These are phyloP conservation scores for Mechanitis messenoides DNA, from an alignment of 2,888 invertebrate genomes.

Conservation along the genomic window DNA sequence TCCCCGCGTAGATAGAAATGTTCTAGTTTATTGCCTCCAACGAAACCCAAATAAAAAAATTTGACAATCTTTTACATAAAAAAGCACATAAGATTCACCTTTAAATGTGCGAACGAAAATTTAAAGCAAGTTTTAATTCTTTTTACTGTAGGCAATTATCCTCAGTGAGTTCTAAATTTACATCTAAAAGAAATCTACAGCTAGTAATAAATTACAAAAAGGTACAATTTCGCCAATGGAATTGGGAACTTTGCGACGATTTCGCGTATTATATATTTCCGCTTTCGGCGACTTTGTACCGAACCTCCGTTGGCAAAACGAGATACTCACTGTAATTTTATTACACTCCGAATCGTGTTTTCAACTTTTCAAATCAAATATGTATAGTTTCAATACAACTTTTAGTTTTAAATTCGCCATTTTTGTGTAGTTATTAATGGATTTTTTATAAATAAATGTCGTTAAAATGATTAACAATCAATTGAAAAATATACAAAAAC, in stretches of 20 bases:
- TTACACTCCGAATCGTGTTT: conserved; percentile 16
- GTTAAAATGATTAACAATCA: too few species aligned
- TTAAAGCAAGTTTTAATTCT: conserved; percentile 9
- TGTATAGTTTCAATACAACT: conserved; percentile 12
- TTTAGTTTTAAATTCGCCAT: conserved; percentile 5
- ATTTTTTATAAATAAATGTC: too few species aligned
- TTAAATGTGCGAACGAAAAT: conserved; percentile 3
- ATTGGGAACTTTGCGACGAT: conserved; percentile 29
- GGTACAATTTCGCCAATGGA: conserved; percentile 27
- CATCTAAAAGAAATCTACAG: conserved; percentile 27
- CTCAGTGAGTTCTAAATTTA: conserved; percentile 16
- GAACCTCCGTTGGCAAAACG: conserved; percentile 15
- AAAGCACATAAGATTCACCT: conserved; percentile 2
- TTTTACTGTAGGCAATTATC: conserved; percentile 14
- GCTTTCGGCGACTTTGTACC: conserved; percentile 20
- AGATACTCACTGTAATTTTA: conserved; percentile 22
- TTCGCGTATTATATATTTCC: conserved; percentile 22
- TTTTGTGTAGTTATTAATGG: background rate
- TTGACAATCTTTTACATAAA: background rate
- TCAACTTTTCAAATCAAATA: conserved; percentile 18
- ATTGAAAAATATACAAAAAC: too few species aligned
- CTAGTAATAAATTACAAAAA: conserved; percentile 28
- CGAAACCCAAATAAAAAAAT: too few species aligned
- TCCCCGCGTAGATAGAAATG: too few species aligned
- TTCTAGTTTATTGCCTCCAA: too few species aligned